Evolutionary conservation across 1,140 invertebrate genomes (phyloP).

Genomic region (Zeugodacus cucurbitae): DNA sequence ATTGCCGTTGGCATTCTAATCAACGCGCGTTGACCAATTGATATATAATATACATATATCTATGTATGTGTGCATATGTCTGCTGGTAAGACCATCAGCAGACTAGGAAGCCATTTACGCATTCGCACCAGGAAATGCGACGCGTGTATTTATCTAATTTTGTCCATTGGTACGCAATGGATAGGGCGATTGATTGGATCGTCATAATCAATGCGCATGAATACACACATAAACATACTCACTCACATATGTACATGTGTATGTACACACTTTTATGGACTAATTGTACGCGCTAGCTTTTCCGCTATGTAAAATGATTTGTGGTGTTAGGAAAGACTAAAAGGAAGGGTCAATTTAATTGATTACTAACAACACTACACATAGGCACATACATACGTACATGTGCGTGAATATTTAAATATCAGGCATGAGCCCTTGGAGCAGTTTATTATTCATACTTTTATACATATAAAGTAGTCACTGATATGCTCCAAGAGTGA

Average conservation of each 20-base stretch:
- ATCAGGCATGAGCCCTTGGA: neutral
- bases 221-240: neutral
- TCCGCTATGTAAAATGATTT: neutral
- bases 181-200: neutral
- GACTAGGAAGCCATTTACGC: conserved; percentile 23
- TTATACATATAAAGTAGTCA: neutral
- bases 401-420: neutral
- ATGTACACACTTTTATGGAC: neutral
- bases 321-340: neutral
- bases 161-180: neutral
- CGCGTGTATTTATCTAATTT: conserved; percentile 2
- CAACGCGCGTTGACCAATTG: neutral
- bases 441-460: neutral
- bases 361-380: neutral
- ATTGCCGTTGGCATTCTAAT: conserved; percentile 29
- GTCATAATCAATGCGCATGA: neutral
- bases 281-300: neutral
- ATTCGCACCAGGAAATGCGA: conserved; percentile 24
- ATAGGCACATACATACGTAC: neutral
- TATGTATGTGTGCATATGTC: neutral
- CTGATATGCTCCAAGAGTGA: neutral
- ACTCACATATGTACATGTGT: neutral
- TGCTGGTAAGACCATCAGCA: neutral
- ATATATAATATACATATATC: neutral
- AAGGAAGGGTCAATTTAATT: conserved; percentile 18